Conservation (phyloP, 1,140 invertebrate genomes). For the Charaxes varanes region DNA sequence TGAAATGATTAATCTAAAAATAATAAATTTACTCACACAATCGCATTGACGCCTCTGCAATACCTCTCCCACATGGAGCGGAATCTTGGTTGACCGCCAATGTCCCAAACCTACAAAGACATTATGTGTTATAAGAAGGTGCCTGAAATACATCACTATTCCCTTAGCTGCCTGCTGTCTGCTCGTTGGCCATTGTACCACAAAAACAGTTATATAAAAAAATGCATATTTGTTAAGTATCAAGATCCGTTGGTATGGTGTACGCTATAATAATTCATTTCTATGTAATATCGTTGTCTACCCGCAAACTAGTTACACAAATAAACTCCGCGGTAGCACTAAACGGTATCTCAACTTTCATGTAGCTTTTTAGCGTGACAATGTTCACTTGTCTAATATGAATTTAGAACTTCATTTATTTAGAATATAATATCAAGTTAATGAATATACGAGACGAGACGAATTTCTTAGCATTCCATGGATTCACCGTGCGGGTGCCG, state of each 20-base stretch:
- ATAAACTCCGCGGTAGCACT: constrained; percentile 28
- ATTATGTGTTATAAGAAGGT: too few species aligned
- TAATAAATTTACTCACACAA: constrained; percentile 86
- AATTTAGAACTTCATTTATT: too few species aligned
- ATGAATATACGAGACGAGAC: too few species aligned
- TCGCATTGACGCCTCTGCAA: constrained; percentile 99
- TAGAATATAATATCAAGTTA: too few species aligned
- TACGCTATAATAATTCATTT: constrained; percentile 22
- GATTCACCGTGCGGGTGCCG: too few species aligned
- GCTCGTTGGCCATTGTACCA: too few species aligned
- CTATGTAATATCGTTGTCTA: constrained; percentile 32
- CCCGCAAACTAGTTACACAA: constrained; percentile 35
- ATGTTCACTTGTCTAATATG: too few species aligned
- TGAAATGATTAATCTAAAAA: not conserved
- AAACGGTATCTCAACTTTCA: constrained; percentile 27
- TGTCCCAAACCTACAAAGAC: constrained; percentile 88
- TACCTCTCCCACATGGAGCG: constrained; percentile 99
- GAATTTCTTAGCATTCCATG: too few species aligned
- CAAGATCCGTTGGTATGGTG: not conserved
- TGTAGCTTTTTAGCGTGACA: constrained; percentile 2
- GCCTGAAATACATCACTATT: too few species aligned
- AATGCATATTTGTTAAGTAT: too few species aligned
- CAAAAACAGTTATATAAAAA: too few species aligned
- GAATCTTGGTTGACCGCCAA: constrained; percentile 99
- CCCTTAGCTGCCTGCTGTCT: too few species aligned